A percentile compares a stretch with the other conserved stretches of the same genome.
phyloP scores from a whole-genome alignment of 2,113 vertebrate species.

The Tichodroma muraria region DNA sequence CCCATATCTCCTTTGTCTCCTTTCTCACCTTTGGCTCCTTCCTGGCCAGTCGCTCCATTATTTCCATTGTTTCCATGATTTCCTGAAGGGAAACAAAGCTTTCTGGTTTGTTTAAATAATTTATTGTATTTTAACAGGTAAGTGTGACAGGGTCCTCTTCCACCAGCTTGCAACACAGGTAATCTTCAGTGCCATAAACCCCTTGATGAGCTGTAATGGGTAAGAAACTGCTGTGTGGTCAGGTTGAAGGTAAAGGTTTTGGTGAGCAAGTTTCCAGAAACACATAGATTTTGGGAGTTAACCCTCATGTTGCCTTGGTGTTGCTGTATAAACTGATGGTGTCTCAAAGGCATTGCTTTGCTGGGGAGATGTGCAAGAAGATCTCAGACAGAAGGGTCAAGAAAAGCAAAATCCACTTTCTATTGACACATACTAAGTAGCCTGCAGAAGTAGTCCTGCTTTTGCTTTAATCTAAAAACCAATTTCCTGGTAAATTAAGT shows the following conservation, averaged over 20 bases:
- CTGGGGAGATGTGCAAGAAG: background rate
- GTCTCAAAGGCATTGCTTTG: background rate
- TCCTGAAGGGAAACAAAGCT: slow-evolving; percentile 59
- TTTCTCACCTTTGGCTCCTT: slow-evolving; percentile 79
- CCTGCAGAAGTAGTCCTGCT: background rate
- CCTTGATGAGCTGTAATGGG: background rate
- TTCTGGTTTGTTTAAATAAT: background rate
- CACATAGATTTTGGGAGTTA: background rate
- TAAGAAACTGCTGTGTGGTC: background rate
- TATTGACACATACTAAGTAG: background rate
- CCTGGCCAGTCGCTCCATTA: slow-evolving; percentile 78
- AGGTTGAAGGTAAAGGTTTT: background rate
- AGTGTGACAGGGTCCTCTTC: background rate
- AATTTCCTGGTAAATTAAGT: background rate
- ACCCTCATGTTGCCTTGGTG: background rate
- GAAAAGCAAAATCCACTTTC: background rate
- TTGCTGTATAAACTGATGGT: background rate
- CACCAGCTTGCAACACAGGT: background rate
- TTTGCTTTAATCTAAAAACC: background rate
- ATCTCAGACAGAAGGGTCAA: background rate
- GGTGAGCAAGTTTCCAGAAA: background rate
- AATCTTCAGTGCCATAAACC: background rate
- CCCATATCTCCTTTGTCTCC: slow-evolving; percentile 80
- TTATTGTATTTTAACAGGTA: background rate
- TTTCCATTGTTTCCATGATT: slow-evolving; percentile 84